These are phyloP conservation scores for Sebastes oblongus DNA, from an alignment of 2,797 vertebrate genomes.

Conservation along the genomic window DNA sequence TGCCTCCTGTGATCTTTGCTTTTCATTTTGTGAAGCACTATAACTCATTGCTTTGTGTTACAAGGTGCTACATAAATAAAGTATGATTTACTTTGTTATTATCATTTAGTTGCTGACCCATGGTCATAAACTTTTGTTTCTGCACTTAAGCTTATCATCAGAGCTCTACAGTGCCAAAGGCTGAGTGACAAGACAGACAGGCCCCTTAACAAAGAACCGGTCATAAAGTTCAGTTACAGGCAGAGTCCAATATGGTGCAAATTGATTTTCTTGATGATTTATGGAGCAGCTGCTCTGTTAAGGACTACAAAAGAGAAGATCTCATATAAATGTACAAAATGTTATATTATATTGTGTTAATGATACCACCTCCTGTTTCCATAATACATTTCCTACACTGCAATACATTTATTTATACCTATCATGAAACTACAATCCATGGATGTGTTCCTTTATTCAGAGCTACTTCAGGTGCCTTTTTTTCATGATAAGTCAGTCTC, in stretches of 20 bases:
- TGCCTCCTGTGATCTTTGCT: not conserved
- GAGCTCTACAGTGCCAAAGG: not conserved
- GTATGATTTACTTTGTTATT: not conserved
- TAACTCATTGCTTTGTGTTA: not conserved
- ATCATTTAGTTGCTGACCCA: not conserved
- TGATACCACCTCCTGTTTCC: not conserved
- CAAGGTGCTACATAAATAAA: not conserved
- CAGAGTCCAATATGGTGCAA: not conserved
- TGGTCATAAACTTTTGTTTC: not conserved
- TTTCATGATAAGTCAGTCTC: not conserved
- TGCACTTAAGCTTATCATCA: not conserved
- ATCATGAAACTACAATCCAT: not conserved
- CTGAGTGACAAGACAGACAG: slow-evolving; percentile 10
- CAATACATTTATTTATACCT: not conserved
- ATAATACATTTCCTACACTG: not conserved
- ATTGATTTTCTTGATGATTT: slow-evolving; percentile 15
- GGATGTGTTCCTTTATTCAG: not conserved
- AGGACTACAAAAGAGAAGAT: not conserved
- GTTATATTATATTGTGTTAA: not conserved
- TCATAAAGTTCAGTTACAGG: not conserved
- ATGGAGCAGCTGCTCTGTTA: slow-evolving; percentile 7
- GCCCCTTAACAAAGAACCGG: slow-evolving; percentile 1
- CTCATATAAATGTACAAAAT: not conserved
- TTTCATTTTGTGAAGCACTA: not conserved
- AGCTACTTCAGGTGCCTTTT: no score